Evolutionary conservation across 1,140 invertebrate genomes (phyloP).

Genomic region (Drosophila ercepeae): DNA sequence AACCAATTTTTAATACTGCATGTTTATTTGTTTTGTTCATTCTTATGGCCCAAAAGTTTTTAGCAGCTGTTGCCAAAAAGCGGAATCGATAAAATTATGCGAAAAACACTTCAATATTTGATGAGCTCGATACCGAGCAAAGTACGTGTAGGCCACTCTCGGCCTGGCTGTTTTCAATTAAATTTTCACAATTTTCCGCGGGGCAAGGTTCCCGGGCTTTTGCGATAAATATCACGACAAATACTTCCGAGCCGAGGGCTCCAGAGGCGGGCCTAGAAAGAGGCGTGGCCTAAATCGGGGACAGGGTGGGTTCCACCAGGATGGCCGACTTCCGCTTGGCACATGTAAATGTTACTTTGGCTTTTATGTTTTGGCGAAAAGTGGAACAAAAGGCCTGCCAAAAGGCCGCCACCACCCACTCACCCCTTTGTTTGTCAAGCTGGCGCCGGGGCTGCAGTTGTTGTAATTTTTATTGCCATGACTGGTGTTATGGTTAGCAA

Average conservation of each 20-base stretch:
- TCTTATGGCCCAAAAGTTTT: constrained; percentile 11
- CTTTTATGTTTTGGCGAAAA: constrained; percentile 23
- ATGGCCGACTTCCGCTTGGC: constrained; percentile 56
- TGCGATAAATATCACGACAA: constrained; percentile 80
- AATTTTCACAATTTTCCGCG: constrained; percentile 77
- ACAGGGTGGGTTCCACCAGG: background rate
- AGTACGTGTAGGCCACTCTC: constrained; percentile 37
- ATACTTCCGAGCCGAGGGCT: constrained; percentile 63
- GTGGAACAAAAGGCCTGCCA: constrained; percentile 50
- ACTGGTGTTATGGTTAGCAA: constrained; percentile 70
- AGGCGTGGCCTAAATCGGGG: background rate
- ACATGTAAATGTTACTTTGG: constrained; percentile 60
- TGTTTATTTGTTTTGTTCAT: constrained; percentile 36
- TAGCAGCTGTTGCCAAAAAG: constrained; percentile 52
- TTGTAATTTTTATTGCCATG: constrained; percentile 33
- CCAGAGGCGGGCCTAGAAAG: constrained; percentile 10
- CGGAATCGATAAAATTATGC: constrained; percentile 33
- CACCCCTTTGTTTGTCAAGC: constrained; percentile 26
- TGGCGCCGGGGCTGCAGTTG: constrained; percentile 39
- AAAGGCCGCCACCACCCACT: constrained; percentile 7
- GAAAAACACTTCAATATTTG: constrained; percentile 67
- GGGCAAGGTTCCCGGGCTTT: constrained; percentile 68
- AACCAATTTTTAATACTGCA: constrained; percentile 43
- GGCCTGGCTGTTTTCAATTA: constrained; percentile 68
- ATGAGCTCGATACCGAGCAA: constrained; percentile 34